These are phyloP conservation scores for Crypturellus tataupa DNA, from an alignment of 2,797 vertebrate species.

Conservation along the genomic window DNA sequence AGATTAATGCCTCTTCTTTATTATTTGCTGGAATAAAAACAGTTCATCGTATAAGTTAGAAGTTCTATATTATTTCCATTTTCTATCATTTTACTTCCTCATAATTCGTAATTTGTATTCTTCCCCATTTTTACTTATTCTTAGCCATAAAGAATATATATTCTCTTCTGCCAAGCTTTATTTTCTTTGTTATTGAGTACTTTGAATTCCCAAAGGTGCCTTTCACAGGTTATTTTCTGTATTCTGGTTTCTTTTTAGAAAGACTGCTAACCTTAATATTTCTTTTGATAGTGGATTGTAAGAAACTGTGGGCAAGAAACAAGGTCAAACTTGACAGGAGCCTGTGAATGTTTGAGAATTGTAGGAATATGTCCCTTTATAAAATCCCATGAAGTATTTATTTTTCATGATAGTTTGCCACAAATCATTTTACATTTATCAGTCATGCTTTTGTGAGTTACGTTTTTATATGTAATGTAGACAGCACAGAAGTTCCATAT, in stretches of 20 bases:
- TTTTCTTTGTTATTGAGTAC: neutral
- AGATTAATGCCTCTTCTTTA: neutral
- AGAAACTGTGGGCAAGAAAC: neutral
- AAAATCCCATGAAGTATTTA: neutral
- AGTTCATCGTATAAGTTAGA: neutral
- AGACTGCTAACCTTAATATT: neutral
- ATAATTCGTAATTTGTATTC: neutral
- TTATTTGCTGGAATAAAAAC: neutral
- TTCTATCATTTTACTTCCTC: neutral
- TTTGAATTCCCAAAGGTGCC: neutral
- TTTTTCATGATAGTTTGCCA: neutral
- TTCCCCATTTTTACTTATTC: neutral
- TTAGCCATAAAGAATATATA: neutral
- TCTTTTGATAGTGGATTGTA: neutral
- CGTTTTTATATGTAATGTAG: rapidly evolving
- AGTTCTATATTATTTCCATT: neutral
- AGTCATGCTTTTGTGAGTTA: neutral
- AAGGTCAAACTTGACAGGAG: neutral
- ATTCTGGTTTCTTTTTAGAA: neutral
- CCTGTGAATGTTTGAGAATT: neutral
- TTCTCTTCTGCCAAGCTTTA: neutral
- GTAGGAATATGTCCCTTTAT: neutral
- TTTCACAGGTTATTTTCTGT: neutral
- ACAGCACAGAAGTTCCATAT: neutral
- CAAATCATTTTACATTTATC: neutral